Base-by-base conservation (phyloP, 1,140 invertebrate genomes). In the Drosophila oshimai region DNA sequence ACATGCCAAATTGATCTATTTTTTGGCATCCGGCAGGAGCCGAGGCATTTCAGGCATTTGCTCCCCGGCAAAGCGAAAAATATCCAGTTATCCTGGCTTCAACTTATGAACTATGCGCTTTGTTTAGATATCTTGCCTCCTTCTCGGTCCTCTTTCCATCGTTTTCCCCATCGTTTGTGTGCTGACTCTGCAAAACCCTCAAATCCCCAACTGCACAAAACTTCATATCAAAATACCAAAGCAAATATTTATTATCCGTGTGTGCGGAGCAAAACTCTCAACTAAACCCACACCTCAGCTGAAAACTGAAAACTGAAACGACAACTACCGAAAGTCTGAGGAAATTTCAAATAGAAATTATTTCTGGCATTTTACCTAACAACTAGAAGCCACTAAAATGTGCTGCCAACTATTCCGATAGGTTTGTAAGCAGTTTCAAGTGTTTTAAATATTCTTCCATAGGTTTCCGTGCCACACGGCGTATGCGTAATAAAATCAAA, bases 331-430 rank as follows among this genome's bases (percentile, higher is more conserved):
- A 37, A 50, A 70, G 42, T 42, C 69, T 53, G 41, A 53, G 76
- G 61, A 76, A 81, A 65, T 49, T 64, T 64, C 58, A 42, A 61
- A 60, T 61, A 42, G 80, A 86, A 84, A 84, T 86, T 86, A 86
- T 84, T 86, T 75, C 55, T 60, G 80, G 80, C 70, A 84, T 84
- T 84, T 84, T 79, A 79, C 86, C 86, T 86, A 75, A 80, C 79
- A 86, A 86, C 55, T 45, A 29, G 49, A 49, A 44, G 31, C 31
- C 18, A 18, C n/a, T 33, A 15, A 64, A 67, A 53, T 54, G 69
- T 72, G 39, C 58, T 33, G 53, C 39, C 37, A 74, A 58, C 74
- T 70, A 74, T 74, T 84, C 41, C 31, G 53, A 62, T 61, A 45
- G 37, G 41, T 78, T 67, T 65, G 15, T 37, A 46, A 37, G 51